phyloP scores from a whole-genome alignment of 2,797 vertebrate genomes.

The Pterois miles region DNA sequence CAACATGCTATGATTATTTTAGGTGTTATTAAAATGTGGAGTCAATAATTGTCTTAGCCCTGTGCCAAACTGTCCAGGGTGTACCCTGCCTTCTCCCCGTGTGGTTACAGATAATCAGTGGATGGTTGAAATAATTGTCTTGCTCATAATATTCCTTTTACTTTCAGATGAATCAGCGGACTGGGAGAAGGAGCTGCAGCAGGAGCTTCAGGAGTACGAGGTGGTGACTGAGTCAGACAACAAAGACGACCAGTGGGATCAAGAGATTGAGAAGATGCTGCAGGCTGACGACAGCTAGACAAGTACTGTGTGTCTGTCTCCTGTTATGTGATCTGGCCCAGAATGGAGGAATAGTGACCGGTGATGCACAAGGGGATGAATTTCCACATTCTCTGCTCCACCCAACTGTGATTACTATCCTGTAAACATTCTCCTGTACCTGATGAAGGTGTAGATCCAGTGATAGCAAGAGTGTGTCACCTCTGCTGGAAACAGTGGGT shows the following conservation, averaged over 20 bases:
- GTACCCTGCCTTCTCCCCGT: too few species aligned
- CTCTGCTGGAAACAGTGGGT: constrained; percentile 27
- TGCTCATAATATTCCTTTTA: background rate
- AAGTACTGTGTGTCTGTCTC: fast-evolving
- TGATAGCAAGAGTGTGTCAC: constrained; percentile 24
- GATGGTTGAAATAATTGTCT: background rate
- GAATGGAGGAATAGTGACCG: background rate
- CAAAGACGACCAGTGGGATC: constrained; percentile 94
- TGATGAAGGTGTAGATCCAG: constrained; percentile 34
- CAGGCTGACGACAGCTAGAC: constrained; percentile 84
- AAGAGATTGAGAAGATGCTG: constrained; percentile 95
- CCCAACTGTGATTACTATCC: constrained; percentile 17
- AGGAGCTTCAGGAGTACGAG: constrained; percentile 95
- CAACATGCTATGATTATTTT: background rate
- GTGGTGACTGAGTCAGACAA: constrained; percentile 90
- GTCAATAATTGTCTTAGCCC: background rate
- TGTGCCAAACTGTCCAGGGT: too few species aligned
- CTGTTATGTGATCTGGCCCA: background rate
- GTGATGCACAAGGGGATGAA: constrained; percentile 14
- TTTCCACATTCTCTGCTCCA: background rate
- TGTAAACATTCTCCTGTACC: constrained; percentile 19
- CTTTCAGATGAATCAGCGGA: constrained; percentile 84
- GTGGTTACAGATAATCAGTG: too few species aligned
- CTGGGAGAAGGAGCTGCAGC: constrained; percentile 95
- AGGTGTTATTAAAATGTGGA: background rate